phyloP scores from a whole-genome alignment of 2,797 vertebrate species.

The Hybognathus amarus region DNA sequence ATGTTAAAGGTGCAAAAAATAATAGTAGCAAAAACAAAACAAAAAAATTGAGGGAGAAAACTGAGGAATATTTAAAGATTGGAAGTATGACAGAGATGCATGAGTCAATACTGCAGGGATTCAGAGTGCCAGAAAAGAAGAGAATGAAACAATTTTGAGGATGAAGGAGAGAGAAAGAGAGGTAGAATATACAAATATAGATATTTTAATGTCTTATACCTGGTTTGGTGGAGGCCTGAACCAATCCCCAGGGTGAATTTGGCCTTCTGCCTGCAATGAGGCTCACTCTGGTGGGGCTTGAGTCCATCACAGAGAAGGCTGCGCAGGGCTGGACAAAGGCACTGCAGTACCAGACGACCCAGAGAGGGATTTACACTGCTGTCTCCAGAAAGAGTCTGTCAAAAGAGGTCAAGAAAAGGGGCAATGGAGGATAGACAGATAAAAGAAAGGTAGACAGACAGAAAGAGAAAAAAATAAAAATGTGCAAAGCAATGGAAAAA shows the following conservation, averaged over 20 bases:
- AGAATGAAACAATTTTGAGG: slow-evolving; percentile 23
- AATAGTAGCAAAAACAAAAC: background rate
- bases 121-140: slow-evolving; percentile 14
- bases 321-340: slow-evolving; percentile 89
- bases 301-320: slow-evolving; percentile 88
- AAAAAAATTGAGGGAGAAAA: slow-evolving; percentile 23
- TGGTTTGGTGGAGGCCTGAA: slow-evolving; percentile 88
- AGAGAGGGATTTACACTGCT: slow-evolving; percentile 91
- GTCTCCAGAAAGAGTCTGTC: slow-evolving; percentile 92
- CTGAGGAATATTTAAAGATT: slow-evolving; percentile 27
- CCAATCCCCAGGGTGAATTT: slow-evolving; percentile 90
- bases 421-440: slow-evolving; percentile 33
- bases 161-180: slow-evolving; percentile 25
- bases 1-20: slow-evolving; percentile 1
- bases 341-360: slow-evolving; percentile 89
- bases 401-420: slow-evolving; percentile 12
- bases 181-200: background rate
- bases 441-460: slow-evolving; percentile 9
- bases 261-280: slow-evolving; percentile 90
- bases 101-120: slow-evolving; percentile 59
- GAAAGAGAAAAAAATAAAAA: background rate
- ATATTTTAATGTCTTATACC: slow-evolving; percentile 72
- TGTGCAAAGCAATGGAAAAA: slow-evolving; percentile 31
- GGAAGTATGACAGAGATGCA: slow-evolving; percentile 47
- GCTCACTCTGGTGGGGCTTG: slow-evolving; percentile 94